Evolutionary conservation across 2,888 invertebrate species (phyloP), one percentile per base, ranked within the genome.

Genomic region (Sesia bembeciformis): DNA sequence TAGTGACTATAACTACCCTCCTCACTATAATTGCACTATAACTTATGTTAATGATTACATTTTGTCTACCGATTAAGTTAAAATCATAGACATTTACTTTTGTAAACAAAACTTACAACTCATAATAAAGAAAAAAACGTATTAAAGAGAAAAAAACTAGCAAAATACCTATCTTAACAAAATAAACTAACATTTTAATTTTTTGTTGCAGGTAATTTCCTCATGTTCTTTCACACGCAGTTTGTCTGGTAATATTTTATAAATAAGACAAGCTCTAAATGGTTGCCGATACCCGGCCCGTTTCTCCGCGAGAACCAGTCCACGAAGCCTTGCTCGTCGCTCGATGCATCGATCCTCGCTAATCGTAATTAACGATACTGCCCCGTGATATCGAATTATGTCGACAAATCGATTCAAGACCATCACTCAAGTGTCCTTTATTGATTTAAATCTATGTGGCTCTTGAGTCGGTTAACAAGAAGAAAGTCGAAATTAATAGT

Each of bases 301-400:
- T 87, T 86, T 86, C 85, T 74, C 84, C 74, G 62, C 69, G 61
- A 74, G 72, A 84, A 87, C 85, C 83, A 82, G 87, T 85, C 73
- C 60, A 62, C 63, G 57, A 62, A 60, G 68, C 40, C 51, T 51
- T 39, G 53, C 67, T 66, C 59, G 69, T 65, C 60, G 65, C 65
- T 64, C 71, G 74, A 76, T 72, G 72, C 78, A 81, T 82, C 81
- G 79, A 80, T 80, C 76, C 78, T 75, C 67, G 68, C 77, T 76
- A 78, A 81, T 78, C 76, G 78, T 81, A 83, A 87, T 86, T 85
- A 86, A 84, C 78, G 78, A 79, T 74, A 73, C 69, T 62, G 69
- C 73, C 70, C 79, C 74, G 78, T 81, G 82, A 82, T 84, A 84
- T 81, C 78, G 62, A 61, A 81, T 81, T 80, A 83, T 76, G 74